A percentile compares a stretch with the other conserved stretches of the same genome.
Conservation (phyloP, 2,888 invertebrate species). For the Drosophila macrospina region DNA sequence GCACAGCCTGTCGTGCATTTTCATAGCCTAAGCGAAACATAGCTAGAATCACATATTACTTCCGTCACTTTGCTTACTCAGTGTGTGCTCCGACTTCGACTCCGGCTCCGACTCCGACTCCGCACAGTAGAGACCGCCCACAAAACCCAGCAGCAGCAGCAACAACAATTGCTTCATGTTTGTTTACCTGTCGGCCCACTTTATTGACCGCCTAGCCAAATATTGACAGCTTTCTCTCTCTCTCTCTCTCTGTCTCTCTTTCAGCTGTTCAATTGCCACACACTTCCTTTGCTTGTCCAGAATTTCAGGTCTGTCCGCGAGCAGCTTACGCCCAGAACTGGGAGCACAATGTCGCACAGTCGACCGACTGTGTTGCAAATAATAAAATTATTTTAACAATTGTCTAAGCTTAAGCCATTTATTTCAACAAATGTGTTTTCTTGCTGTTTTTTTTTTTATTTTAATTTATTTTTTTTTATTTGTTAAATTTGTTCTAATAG, state of each 20-base stretch:
- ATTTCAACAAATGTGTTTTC: constrained; percentile 35
- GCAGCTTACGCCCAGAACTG: constrained; percentile 57
- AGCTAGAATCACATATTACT: too few species aligned
- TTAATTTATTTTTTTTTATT: constrained; percentile 10
- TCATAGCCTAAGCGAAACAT: constrained; percentile 72
- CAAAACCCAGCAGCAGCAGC: constrained; percentile 15
- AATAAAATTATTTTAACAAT: constrained; percentile 41
- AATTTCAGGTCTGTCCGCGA: constrained; percentile 35
- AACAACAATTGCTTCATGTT: constrained; percentile 40
- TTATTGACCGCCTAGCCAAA: constrained; percentile 59
- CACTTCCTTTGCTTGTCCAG: not conserved
- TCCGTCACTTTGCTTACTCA: constrained; percentile 43
- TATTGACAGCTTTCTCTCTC: too few species aligned
- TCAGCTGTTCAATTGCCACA: not conserved
- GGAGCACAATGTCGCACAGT: constrained; percentile 10
- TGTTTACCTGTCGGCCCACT: not conserved
- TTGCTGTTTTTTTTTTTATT: constrained; percentile 24
- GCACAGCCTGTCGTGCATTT: constrained; percentile 79
- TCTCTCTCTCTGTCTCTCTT: too few species aligned
- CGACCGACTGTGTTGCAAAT: constrained; percentile 20
- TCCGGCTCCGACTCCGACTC: constrained; percentile 14
- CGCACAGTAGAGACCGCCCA: constrained; percentile 15
- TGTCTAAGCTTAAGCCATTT: constrained; percentile 23
- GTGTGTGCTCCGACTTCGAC: constrained; percentile 12
- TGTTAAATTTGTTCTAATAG: constrained; percentile 34